Base-by-base conservation (phyloP, 2,113 vertebrate genomes). In the Dasyornis broadbenti region DNA sequence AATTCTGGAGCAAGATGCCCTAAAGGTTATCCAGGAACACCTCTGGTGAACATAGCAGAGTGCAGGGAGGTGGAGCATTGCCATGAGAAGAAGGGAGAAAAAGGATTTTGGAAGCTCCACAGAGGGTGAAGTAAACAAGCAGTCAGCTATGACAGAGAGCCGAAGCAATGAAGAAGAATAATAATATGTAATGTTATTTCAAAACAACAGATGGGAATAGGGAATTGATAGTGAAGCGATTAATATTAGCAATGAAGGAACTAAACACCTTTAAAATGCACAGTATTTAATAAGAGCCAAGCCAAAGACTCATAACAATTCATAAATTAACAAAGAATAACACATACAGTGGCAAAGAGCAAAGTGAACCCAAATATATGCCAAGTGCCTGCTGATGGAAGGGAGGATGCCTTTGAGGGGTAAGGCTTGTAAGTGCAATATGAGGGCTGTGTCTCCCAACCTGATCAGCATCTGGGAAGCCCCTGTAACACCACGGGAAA, bases 161-260 rank as follows among this genome's bases (percentile, higher is more conserved):
- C 23, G 44, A 97, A 70, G 94, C 96, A 94, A 92, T 89, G 96
- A 97, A 96, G 92, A 97, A 69, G 95, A 95, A 86, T 92, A 96
- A 94, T 95, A 97, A 97, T 97, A 95, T 83, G 97, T 92, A 98
- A 96, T 56, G 86, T 30, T 86, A 85, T 94, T 97, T 96, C 96
- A 96, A 96, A 98, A 95, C 95, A 97, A 97, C 97, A 97, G 94
- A 97, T 97, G 96, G 94, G 97, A 97, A 97, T 96, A 97, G 95
- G 97, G 96, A 97, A 96, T 95, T 97, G 95, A 97, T 94, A 95
- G 95, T 35, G 70, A 97, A 94, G 96, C 26, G 33, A 97, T 97
- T 97, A 97, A 97, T 97, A 97, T 86, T 82, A 96, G 91, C 96
- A 97, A 90, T 96, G 95, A 97, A 95, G 92, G 82, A 97, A 90